phyloP scores from a whole-genome alignment of 2,113 vertebrate genomes.

The Platichthys flesus region DNA sequence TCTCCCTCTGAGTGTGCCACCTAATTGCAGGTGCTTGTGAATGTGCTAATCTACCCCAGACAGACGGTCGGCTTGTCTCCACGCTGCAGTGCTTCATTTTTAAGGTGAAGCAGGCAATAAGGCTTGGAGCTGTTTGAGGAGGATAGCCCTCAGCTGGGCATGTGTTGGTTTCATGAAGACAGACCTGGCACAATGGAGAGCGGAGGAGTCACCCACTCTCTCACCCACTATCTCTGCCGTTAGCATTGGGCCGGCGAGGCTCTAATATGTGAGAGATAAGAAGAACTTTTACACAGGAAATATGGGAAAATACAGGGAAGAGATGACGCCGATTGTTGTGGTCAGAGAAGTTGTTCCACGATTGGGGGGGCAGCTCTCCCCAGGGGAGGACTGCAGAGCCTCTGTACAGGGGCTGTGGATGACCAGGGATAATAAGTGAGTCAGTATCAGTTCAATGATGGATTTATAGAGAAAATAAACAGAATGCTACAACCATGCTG shows the following conservation, averaged over 20 bases:
- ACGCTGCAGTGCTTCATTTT: conserved; percentile 64
- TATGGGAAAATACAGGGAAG: conserved; percentile 14
- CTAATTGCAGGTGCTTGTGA: conserved; percentile 26
- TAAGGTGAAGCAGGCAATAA: conserved; percentile 47
- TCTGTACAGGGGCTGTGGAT: neutral
- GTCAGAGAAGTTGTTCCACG: neutral
- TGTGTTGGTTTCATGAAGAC: no score
- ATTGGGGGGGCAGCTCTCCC: neutral
- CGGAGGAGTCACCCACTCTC: no score
- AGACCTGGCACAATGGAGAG: no score
- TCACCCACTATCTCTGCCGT: conserved; percentile 20
- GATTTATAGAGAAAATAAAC: neutral
- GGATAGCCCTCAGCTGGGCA: conserved; percentile 43
- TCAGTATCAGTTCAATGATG: neutral
- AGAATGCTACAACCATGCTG: neutral
- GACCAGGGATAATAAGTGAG: neutral
- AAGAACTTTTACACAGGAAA: conserved; percentile 1
- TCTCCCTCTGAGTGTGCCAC: conserved; percentile 35
- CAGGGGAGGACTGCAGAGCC: neutral
- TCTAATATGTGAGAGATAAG: conserved; percentile 21
- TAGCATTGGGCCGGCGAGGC: conserved; percentile 1
- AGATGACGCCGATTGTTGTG: neutral
- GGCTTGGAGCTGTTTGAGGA: conserved; percentile 63
- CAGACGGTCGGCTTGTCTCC: conserved; percentile 63
- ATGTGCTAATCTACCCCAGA: conserved; percentile 63